Evolutionary conservation across 2,797 vertebrate genomes (phyloP).

Genomic region (Aeoliscus strigatus): DNA sequence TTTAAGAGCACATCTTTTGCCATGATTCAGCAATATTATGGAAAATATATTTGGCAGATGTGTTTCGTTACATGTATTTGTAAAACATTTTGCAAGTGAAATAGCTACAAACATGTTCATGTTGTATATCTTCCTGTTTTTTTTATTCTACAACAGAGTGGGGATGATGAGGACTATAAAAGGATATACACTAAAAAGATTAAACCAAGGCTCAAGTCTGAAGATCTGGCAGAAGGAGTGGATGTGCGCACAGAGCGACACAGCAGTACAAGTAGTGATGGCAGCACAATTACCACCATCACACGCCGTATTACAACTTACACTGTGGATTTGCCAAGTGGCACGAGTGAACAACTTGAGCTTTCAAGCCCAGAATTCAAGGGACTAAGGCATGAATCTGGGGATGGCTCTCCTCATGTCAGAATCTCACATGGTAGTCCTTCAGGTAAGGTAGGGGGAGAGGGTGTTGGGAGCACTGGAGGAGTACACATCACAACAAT

Average conservation of each 20-base stretch:
- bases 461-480: constrained; percentile 49
- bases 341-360: constrained; percentile 75
- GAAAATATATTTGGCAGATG: no score
- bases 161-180: constrained; percentile 89
- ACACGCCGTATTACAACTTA: constrained; percentile 91
- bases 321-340: constrained; percentile 84
- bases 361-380: constrained; percentile 80
- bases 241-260: constrained; percentile 82
- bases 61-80: no score
- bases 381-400: constrained; percentile 73
- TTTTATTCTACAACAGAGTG: constrained; percentile 81
- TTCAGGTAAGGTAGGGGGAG: constrained; percentile 61
- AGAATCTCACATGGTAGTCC: constrained; percentile 65
- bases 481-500: constrained; percentile 43
- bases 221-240: constrained; percentile 80
- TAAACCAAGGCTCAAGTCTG: constrained; percentile 88
- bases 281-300: constrained; percentile 85
- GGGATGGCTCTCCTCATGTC: constrained; percentile 67
- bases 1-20: no score
- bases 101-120: no score
- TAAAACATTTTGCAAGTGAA: no score
- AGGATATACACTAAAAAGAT: constrained; percentile 94
- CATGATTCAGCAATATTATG: no score
- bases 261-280: constrained; percentile 85
- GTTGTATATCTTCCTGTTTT: no score